phyloP scores from a whole-genome alignment of 2,113 vertebrate genomes.

The Bubo bubo region DNA sequence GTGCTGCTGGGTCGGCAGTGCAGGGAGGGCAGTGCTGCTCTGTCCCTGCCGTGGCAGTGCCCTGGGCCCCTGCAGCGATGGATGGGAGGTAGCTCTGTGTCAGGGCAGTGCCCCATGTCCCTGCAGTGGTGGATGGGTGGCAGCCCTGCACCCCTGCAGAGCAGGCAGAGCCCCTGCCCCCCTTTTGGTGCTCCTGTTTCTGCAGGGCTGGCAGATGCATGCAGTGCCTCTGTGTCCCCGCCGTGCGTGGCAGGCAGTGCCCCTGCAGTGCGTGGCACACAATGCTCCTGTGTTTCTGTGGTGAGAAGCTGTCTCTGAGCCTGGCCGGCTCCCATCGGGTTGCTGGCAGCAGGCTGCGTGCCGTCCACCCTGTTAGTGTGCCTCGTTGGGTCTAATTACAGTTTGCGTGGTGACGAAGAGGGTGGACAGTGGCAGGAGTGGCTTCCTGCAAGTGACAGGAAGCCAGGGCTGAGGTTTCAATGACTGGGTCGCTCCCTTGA shows the following conservation, averaged over 20 bases:
- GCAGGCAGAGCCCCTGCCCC: not conserved
- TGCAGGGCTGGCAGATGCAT: not conserved
- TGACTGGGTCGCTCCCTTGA: not conserved
- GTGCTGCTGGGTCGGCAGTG: not conserved
- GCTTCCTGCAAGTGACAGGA: not conserved
- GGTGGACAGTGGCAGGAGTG: conserved; percentile 47
- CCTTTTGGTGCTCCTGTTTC: not conserved
- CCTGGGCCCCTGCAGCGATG: not conserved
- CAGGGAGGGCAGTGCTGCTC: not conserved
- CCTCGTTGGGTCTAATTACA: conserved; percentile 31
- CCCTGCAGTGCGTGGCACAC: conserved; percentile 5
- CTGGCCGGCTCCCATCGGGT: not conserved
- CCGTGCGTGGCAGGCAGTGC: not conserved
- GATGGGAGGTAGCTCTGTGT: not conserved
- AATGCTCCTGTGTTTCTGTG: conserved; percentile 34
- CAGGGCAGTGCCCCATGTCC: not conserved
- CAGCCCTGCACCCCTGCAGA: not conserved
- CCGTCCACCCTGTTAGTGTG: not conserved
- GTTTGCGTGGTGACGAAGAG: not conserved
- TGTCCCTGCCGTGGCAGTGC: not conserved
- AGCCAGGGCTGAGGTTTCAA: conserved; percentile 7
- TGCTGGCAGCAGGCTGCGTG: not conserved
- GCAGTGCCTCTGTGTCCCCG: not conserved
- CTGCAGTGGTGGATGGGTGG: not conserved
- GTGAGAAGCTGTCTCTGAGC: not conserved